Base-by-base conservation (phyloP, 2,113 vertebrate species). In the Takifugu flavidus region DNA sequence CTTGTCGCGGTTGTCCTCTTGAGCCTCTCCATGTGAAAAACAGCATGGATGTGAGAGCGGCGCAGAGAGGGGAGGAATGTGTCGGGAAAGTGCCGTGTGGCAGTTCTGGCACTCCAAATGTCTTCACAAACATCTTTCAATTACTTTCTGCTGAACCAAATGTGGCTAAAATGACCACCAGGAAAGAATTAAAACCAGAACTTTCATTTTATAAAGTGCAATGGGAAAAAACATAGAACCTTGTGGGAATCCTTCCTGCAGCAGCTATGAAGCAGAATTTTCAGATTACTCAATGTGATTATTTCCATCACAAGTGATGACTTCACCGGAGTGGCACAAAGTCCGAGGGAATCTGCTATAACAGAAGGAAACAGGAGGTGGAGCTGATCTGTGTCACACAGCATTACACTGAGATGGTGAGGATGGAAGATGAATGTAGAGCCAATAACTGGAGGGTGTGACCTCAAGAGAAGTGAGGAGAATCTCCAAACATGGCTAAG, bases 21-120 rank as follows among this genome's bases (percentile, higher is more conserved):
- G 70, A 53, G 54, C 52, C 49, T 60, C 50, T 61, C 31, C 25
- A 65, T 8, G 74, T 45, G 70, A 80, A 72, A 82, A 76, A 28
- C 57, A 51, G 67, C 72, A 77, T 70, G 65, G 65, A 78, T 50
- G 72, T 78, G 80, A 82, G 72, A 89, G 77, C 50, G 59, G 69
- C 66, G 49, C 83, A 79, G 57, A 1, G 58, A 77, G 56, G 66
- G 57, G 74, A 81, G 80, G 78, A 89, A 88, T 86, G 82, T 88
- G 83, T 84, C 75, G 29, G 66, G 74, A 71, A 62, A 62, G 77
- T 83, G 86, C 62, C 61, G 74, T 13, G 51, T 64, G 74, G 80
- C 77, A 60, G 56, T 47, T 78, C 59, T 71, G 58, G 71, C 63
- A 63, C 28, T 52, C 76, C 68, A 59, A 51, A 65, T 55, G 52